phyloP scores from a whole-genome alignment of 1,140 invertebrate genomes.

The Eriocheir sinensis region DNA sequence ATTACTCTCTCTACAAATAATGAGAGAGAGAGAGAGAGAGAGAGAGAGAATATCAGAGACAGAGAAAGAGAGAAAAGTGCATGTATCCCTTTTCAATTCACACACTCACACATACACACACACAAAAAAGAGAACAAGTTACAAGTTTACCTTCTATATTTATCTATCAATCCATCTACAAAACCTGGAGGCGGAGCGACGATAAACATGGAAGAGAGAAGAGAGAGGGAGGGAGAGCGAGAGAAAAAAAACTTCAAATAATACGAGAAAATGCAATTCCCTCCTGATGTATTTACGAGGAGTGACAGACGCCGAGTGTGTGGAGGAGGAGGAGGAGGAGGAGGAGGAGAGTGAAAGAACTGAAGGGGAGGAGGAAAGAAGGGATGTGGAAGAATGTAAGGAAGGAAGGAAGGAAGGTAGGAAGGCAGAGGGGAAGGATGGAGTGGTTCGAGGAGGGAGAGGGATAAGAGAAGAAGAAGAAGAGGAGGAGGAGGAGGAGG shows the following conservation, averaged over 20 bases:
- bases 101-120: no score
- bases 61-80: no score
- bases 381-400: background rate
- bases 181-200: background rate
- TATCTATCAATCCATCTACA: background rate
- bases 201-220: background rate
- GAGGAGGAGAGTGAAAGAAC: no score
- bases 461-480: no score
- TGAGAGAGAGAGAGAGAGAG: conserved; percentile 16
- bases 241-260: background rate
- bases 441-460: no score
- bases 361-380: background rate
- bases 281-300: conserved; percentile 29
- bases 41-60: no score
- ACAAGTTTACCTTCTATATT: background rate
- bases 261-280: conserved; percentile 4
- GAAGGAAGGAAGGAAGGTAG: no score
- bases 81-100: no score
- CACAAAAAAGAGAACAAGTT: no score
- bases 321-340: background rate
- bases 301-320: conserved; percentile 35
- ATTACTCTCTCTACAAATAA: background rate
- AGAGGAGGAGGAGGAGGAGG: no score
- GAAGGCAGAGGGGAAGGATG: no score
- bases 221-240: background rate